A percentile compares a stretch with the other conserved stretches of the same genome.
phyloP scores from a whole-genome alignment of 2,888 invertebrate genomes.

The Exocentrus adspersus region DNA sequence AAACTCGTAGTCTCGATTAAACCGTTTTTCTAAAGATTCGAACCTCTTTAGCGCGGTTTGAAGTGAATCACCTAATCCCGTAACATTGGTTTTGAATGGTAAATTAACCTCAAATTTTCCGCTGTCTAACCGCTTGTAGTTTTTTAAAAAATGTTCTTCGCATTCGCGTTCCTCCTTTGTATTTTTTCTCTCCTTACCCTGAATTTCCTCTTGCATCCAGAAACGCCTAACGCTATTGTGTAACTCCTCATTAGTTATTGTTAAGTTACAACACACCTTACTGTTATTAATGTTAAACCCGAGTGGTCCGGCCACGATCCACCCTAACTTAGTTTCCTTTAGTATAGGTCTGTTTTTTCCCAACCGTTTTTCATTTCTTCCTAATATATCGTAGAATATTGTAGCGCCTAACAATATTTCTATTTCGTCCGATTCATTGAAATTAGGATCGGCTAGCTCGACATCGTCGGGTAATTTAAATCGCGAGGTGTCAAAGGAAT shows the following conservation, averaged over 20 bases:
- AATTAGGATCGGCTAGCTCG: not conserved
- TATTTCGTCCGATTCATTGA: not conserved
- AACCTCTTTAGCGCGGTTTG: too few relatives aligned
- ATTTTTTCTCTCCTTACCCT: too few relatives aligned
- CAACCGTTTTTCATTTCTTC: not conserved
- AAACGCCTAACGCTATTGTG: too few relatives aligned
- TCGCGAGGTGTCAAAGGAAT: not conserved
- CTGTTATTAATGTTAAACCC: not conserved
- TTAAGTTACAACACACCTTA: not conserved
- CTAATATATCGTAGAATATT: not conserved
- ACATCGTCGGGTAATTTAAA: not conserved
- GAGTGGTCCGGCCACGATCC: not conserved
- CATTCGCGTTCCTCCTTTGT: too few relatives aligned
- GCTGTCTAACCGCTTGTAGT: too few relatives aligned
- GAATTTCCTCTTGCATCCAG: too few relatives aligned
- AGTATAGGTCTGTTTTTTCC: not conserved
- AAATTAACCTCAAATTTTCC: too few relatives aligned
- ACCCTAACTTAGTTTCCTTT: not conserved
- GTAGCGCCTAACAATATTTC: not conserved
- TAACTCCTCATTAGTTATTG: not conserved
- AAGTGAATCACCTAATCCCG: too few relatives aligned
- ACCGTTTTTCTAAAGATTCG: too few relatives aligned
- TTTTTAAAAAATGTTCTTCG: too few relatives aligned
- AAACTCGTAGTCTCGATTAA: too few relatives aligned
- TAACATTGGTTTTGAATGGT: too few relatives aligned